These are phyloP conservation scores for Notoglanidium macrostoma DNA, from an alignment of 2,797 vertebrate species.

Conservation along the genomic window DNA sequence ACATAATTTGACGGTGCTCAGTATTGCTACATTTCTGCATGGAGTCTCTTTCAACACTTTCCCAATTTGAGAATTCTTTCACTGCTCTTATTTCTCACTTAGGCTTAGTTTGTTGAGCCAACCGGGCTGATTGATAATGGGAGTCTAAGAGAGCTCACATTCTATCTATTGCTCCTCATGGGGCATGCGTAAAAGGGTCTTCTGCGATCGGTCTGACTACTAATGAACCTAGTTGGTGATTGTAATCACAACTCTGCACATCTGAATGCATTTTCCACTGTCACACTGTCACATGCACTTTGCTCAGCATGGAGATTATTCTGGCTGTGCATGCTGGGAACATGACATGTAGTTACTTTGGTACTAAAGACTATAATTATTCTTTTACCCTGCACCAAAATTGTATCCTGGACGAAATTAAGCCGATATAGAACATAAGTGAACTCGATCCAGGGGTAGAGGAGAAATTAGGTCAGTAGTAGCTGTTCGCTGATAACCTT, in stretches of 20 bases:
- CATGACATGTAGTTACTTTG: too few relatives aligned
- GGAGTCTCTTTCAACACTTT: conserved; percentile 4
- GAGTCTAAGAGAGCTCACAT: conserved; percentile 2
- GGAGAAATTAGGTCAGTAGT: conserved; percentile 39
- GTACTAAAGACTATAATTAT: not conserved
- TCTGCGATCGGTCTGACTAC: not conserved
- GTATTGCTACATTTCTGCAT: not conserved
- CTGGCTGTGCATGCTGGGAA: not conserved
- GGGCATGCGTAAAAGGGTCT: not conserved
- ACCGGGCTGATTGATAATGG: conserved; percentile 4
- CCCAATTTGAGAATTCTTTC: not conserved
- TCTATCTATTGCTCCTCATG: conserved; percentile 9
- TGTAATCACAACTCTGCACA: conserved; percentile 9
- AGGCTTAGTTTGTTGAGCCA: conserved; percentile 8
- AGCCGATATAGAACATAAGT: not conserved
- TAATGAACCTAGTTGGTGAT: conserved; percentile 10
- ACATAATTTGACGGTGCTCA: not conserved
- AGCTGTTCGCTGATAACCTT: conserved; percentile 7
- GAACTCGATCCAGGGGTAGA: conserved; percentile 24
- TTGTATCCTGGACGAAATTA: not conserved
- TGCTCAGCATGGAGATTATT: not conserved
- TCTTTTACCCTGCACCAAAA: not conserved
- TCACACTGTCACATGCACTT: not conserved
- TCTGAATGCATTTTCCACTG: not conserved
- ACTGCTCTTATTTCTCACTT: not conserved